These are phyloP conservation scores for Tadarida brasiliensis DNA, from an alignment of 2,797 vertebrate species.

Conservation along the genomic window DNA sequence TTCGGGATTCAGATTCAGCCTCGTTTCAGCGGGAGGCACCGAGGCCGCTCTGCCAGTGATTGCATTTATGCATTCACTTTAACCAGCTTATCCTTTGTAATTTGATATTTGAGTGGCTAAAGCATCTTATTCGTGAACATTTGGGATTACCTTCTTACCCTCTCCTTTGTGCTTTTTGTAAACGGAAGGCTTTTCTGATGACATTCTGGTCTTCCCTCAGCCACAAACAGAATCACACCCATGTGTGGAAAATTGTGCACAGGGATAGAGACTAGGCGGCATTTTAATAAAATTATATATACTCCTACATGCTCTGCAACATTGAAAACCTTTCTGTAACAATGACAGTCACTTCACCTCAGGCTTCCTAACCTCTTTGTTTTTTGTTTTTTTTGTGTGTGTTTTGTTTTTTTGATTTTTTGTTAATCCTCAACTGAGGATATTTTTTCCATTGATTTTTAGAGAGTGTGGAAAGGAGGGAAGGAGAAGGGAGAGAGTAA, in stretches of 20 bases:
- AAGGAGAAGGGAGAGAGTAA: no score
- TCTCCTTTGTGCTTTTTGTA: conserved; percentile 42
- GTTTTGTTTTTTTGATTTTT: no score
- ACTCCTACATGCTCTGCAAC: not conserved
- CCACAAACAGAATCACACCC: not conserved
- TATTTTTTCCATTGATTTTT: no score
- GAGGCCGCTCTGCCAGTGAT: not conserved
- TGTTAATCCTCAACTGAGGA: no score
- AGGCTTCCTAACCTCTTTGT: not conserved
- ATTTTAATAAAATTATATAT: not conserved
- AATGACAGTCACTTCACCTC: not conserved
- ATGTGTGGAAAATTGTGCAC: not conserved
- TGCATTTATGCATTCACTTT: not conserved
- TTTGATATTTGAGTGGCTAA: conserved; percentile 3
- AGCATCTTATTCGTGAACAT: not conserved
- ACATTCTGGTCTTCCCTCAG: not conserved
- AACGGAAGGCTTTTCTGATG: conserved; percentile 7
- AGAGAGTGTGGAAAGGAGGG: no score
- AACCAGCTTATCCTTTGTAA: conserved; percentile 37
- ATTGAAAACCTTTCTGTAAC: not conserved
- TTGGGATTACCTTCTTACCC: not conserved
- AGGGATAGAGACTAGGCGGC: not conserved
- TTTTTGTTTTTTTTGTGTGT: not conserved
- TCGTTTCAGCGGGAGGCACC: not conserved
- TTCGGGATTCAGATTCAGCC: not conserved